phyloP scores from a whole-genome alignment of 2,113 vertebrate species.

The Albula goreensis region DNA sequence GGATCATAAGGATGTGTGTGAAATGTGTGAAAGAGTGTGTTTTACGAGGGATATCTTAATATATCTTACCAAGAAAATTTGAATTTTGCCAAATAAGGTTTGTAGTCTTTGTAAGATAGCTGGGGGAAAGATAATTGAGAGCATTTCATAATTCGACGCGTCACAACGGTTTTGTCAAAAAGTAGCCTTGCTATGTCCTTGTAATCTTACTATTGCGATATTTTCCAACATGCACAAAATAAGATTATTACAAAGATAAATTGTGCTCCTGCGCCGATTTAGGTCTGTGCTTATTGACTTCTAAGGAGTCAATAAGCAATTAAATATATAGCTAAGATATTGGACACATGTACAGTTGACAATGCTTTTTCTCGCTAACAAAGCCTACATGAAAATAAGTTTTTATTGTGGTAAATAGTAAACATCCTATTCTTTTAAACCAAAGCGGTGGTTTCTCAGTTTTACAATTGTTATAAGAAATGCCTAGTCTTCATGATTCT shows the following conservation, averaged over 20 bases:
- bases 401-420: neutral
- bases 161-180: neutral
- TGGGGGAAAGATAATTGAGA: neutral
- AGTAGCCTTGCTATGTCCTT: no score
- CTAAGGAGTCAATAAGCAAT: no score
- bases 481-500: neutral
- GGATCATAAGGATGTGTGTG: constrained; percentile 36
- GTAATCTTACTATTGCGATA: neutral
- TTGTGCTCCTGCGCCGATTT: no score
- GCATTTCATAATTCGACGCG: neutral
- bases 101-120: neutral
- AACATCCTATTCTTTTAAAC: no score
- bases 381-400: neutral
- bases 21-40: constrained; percentile 55
- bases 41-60: constrained; percentile 59
- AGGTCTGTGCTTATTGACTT: no score
- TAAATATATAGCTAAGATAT: no score
- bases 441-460: neutral
- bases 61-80: constrained; percentile 69
- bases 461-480: neutral
- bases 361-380: constrained; percentile 27
- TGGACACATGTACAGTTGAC: neutral
- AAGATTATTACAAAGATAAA: no score
- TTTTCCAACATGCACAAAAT: neutral
- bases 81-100: constrained; percentile 35